Percentiles rank a stretch among this genome's conserved stretches.
These are phyloP conservation scores for Camarhynchus parvulus DNA, from an alignment of 2,113 vertebrate species.

Conservation along the genomic window DNA sequence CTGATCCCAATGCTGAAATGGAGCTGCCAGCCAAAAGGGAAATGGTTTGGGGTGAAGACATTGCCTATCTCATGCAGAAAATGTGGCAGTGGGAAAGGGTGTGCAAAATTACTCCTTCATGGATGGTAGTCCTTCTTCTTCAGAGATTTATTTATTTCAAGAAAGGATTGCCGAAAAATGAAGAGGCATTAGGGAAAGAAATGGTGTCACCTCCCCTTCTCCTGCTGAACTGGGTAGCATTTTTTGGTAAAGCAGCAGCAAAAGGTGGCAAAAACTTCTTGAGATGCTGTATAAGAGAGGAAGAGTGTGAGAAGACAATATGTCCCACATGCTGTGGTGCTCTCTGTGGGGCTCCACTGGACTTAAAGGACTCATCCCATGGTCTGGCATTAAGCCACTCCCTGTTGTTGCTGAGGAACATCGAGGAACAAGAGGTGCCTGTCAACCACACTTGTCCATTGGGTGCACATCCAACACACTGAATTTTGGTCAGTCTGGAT, in stretches of 20 bases:
- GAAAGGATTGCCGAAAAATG: neutral
- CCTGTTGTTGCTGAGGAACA: neutral
- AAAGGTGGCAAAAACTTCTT: neutral
- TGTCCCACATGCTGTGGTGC: neutral
- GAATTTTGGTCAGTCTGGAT: neutral
- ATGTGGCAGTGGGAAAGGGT: neutral
- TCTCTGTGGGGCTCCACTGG: neutral
- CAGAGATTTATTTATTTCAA: neutral
- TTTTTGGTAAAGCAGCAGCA: neutral
- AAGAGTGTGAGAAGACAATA: neutral
- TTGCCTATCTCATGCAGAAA: neutral
- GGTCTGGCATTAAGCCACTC: neutral
- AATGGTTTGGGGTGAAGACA: neutral
- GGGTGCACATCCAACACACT: rapidly evolving
- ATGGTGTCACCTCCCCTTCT: neutral
- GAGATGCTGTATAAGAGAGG: neutral
- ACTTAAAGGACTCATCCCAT: neutral
- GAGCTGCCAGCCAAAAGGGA: neutral
- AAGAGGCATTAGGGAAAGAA: neutral
- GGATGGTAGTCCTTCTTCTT: neutral
- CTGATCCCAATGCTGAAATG: neutral
- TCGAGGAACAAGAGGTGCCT: neutral
- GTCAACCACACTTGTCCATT: neutral
- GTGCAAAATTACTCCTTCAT: neutral
- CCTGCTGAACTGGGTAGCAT: rapidly evolving